Conservation (phyloP, 1,140 invertebrate genomes). For the Pachypeltis micranthus region DNA sequence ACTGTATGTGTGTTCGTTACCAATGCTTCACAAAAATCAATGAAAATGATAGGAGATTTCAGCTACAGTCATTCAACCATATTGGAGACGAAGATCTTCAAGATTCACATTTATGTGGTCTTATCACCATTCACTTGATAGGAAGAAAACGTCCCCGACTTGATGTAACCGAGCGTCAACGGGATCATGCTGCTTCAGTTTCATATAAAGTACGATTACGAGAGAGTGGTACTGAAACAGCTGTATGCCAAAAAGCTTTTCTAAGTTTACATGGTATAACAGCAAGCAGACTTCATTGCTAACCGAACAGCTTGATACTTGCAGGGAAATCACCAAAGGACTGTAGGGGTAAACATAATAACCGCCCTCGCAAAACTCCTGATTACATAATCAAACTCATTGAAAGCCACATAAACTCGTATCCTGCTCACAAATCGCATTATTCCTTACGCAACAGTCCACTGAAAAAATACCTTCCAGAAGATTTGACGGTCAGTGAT, state of each 20-base stretch:
- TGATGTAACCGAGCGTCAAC: background rate
- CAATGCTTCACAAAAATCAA: background rate
- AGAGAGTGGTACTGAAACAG: no score
- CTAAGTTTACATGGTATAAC: no score
- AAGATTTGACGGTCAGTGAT: slow-evolving; percentile 4
- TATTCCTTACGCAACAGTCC: background rate
- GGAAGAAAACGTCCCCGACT: background rate
- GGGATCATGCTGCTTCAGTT: background rate
- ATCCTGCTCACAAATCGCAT: no score
- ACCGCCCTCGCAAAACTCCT: background rate
- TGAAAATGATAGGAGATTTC: background rate
- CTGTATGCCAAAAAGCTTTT: no score
- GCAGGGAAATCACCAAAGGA: no score
- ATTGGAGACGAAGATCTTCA: background rate
- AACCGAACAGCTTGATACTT: no score
- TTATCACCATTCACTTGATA: background rate
- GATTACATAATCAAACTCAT: background rate
- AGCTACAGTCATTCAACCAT: background rate
- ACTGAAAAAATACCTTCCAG: background rate
- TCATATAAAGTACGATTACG: no score
- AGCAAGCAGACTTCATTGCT: no score
- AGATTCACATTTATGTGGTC: slow-evolving; percentile 3
- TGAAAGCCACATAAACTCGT: slow-evolving; percentile 7
- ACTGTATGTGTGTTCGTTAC: background rate
- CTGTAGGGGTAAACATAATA: no score